Percentiles rank a stretch among this genome's conserved stretches.
phyloP scores from a whole-genome alignment of 2,888 invertebrate species.

The Idaea straminata region DNA sequence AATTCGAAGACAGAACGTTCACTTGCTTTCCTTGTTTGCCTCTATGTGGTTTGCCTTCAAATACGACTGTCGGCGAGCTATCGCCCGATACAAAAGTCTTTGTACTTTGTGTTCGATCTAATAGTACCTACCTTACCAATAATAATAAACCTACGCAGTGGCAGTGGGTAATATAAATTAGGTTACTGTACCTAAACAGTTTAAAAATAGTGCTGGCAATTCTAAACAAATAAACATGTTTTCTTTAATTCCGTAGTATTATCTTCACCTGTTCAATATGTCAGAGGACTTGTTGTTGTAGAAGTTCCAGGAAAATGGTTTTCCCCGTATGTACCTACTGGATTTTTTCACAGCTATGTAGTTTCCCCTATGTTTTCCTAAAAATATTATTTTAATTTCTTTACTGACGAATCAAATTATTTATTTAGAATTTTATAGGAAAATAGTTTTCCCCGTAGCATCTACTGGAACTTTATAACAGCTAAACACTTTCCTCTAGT shows the following conservation, averaged over 20 bases:
- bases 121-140: not conserved
- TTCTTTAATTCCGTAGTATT: not conserved
- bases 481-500: too few relatives aligned
- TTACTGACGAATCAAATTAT: too few relatives aligned
- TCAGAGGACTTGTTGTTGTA: not conserved
- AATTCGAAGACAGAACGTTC: not conserved
- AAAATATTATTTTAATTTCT: too few relatives aligned
- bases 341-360: too few relatives aligned
- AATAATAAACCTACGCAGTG: not conserved
- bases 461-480: too few relatives aligned
- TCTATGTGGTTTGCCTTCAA: not conserved
- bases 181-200: not conserved
- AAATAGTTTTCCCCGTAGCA: too few relatives aligned
- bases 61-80: not conserved
- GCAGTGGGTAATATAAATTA: constrained; percentile 1
- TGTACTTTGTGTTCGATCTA: not conserved
- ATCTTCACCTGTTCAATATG: not conserved
- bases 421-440: too few relatives aligned
- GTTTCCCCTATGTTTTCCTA: too few relatives aligned
- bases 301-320: not conserved
- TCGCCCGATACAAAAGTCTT: not conserved
- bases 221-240: not conserved
- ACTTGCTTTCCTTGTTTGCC: too few relatives aligned
- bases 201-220: not conserved
- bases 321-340: too few relatives aligned